phyloP scores from a whole-genome alignment of 2,888 invertebrate species.

The Lasioglossum vierecki region DNA sequence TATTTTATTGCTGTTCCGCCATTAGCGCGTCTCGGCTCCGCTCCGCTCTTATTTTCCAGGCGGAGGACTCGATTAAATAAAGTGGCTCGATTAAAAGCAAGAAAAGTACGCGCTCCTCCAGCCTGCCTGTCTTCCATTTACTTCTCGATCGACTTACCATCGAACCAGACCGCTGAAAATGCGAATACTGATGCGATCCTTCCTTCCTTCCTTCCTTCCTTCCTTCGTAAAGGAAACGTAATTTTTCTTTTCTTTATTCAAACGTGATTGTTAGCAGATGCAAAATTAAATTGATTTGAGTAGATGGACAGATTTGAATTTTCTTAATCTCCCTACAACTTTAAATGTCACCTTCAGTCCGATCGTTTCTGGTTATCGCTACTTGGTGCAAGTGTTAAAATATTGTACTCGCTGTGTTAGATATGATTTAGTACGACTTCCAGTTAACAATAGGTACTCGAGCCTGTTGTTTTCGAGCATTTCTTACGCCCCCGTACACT shows the following conservation, averaged over 20 bases:
- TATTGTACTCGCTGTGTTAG: neutral
- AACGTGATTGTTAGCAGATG: neutral
- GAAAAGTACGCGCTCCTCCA: neutral
- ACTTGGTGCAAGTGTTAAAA: neutral
- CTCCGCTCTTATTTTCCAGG: neutral
- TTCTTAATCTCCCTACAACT: neutral
- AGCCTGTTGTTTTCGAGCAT: neutral
- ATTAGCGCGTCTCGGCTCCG: constrained; percentile 13
- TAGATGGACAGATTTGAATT: neutral
- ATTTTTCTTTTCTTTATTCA: neutral
- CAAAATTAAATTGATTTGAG: neutral
- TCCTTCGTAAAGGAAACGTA: neutral
- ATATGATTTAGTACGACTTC: neutral
- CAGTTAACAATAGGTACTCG: neutral
- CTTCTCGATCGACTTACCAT: constrained; percentile 21
- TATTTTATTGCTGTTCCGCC: constrained; percentile 38
- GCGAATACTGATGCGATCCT: neutral
- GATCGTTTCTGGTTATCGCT: neutral
- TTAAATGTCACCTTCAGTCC: neutral
- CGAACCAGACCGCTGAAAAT: constrained; percentile 7
- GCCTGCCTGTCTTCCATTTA: neutral
- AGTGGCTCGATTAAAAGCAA: constrained; percentile 35
- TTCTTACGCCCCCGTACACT: neutral
- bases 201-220: neutral
- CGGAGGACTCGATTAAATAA: constrained; percentile 35